These are phyloP conservation scores for Phengaris alcon DNA, from an alignment of 2,888 invertebrate genomes.

Conservation along the genomic window DNA sequence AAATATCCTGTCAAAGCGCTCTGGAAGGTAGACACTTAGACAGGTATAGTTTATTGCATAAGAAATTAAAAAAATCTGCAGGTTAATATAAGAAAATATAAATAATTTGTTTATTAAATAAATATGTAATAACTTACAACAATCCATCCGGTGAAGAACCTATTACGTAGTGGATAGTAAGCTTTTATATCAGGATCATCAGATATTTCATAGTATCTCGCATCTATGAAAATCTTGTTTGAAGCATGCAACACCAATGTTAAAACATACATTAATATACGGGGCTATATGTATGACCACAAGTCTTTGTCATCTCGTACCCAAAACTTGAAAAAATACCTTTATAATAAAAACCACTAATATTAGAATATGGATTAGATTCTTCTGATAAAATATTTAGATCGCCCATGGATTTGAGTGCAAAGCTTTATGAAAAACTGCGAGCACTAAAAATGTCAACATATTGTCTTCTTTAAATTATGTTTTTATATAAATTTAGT, in stretches of 20 bases:
- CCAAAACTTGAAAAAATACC: background rate
- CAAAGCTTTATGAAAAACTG: background rate
- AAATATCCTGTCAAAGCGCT: no score
- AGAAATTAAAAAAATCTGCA: no score
- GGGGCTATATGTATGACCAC: background rate
- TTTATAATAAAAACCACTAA: background rate
- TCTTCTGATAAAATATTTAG: no score
- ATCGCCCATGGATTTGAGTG: no score
- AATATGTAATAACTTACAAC: background rate
- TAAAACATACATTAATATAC: background rate
- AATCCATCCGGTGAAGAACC: constrained; percentile 12
- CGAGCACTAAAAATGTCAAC: background rate
- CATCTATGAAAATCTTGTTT: background rate
- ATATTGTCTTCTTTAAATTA: background rate
- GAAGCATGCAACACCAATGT: background rate
- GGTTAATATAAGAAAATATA: no score
- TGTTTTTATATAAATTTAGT: background rate
- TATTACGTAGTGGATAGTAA: background rate
- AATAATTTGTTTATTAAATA: no score
- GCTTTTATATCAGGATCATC: constrained; percentile 5
- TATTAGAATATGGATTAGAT: no score
- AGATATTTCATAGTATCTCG: background rate
- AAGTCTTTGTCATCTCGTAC: background rate
- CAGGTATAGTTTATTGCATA: no score
- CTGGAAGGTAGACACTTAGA: no score